Evolutionary conservation across 2,888 invertebrate genomes (phyloP).

Genomic region (Drosophila nr. perissopoda): DNA sequence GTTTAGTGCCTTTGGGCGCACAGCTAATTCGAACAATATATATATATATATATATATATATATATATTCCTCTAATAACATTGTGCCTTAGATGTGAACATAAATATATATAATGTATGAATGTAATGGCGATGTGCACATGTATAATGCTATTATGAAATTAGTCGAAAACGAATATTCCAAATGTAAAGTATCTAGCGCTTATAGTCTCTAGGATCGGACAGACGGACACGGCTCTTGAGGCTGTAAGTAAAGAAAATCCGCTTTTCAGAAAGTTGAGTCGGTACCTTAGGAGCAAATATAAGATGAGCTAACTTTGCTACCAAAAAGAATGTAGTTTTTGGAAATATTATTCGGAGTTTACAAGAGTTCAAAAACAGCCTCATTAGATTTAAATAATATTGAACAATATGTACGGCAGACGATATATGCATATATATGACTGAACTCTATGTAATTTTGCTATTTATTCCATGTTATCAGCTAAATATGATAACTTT

Average conservation of each 20-base stretch:
- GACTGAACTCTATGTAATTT: not conserved
- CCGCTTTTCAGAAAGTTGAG: too few species aligned
- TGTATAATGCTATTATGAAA: too few species aligned
- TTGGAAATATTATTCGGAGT: not conserved
- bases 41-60: not conserved
- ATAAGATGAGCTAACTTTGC: not conserved
- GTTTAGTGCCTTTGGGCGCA: not conserved
- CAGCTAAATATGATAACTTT: not conserved
- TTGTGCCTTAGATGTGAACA: not conserved
- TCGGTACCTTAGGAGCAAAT: too few species aligned
- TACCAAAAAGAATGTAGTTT: not conserved
- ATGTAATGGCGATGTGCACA: not conserved
- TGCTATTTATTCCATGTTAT: not conserved
- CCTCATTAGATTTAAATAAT: not conserved
- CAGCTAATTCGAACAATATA: not conserved
- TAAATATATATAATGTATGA: not conserved
- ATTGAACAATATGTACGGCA: not conserved
- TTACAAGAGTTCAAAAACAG: not conserved
- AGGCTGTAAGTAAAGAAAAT: not conserved
- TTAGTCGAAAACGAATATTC: not conserved
- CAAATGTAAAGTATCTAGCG: not conserved
- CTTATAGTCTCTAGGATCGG: not conserved
- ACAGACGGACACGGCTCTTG: not conserved
- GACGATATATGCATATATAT: not conserved
- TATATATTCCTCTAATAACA: not conserved